Base-by-base conservation (phyloP, 2,888 invertebrate species). In the Galeopsomyia nigrocyanea region DNA sequence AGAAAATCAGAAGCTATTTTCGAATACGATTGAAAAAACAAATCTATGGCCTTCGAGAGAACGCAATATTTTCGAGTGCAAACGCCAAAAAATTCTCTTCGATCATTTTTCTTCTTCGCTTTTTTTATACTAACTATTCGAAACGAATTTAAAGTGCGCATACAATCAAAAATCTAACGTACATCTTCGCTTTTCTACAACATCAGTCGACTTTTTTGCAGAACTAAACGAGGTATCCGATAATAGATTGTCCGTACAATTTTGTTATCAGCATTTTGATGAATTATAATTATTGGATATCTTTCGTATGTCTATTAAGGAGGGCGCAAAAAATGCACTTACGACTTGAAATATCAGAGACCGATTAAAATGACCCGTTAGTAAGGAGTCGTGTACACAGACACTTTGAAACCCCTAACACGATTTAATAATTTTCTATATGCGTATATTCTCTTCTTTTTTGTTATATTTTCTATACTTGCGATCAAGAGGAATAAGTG, bases 1-100 rank as follows among this genome's bases (percentile, higher is more conserved):
- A 70, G 68, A 66, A 66, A 46, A 70, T 66, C 51, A 69, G 69
- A 67, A 53, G 61, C 66, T 69, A 66, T 69, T 70, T 73, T 69
- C 66, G 62, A 71, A 71, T 71, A 70, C 60, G 39, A 60, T 64
- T 49, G 46, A 39, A 46, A 60, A 47, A 50, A 26, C 26, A 26
- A 39, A 39, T 39, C 39, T 39, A 39, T 17, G 51, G 47, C 26
- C 49, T 67, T 71, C 62, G 68, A 60, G 55, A 31, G 26, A 57
- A 14, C 26, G 7, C 64, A 39, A 39, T 10, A n/a, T 47, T 39
- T 67, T 46, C 62, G 68, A 39, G 19, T 62, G 50, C 26, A 47
- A 65, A 53, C 13, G 22, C 21, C 17, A 26, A 58, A n/a, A 49
- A 50, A 39, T 55, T 61, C 46, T n/a, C 39, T 65, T 22, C 58